Conservation (phyloP, 2,797 vertebrate genomes). For the Clarias platycephalus region DNA sequence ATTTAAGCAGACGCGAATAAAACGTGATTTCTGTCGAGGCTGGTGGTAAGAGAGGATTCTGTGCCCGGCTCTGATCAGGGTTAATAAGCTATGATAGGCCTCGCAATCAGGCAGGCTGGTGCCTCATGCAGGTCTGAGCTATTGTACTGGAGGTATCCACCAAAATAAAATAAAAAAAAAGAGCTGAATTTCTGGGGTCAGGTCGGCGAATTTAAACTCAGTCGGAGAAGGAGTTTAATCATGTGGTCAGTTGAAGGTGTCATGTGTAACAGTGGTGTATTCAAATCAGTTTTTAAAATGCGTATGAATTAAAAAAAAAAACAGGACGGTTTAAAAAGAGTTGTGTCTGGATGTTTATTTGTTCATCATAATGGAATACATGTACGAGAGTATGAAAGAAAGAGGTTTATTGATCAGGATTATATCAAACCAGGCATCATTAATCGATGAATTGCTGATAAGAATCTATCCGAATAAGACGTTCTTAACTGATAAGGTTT, state of each 20-base stretch:
- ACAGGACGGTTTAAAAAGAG: neutral
- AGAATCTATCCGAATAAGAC: too few species aligned
- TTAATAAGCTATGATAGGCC: slow-evolving; percentile 60
- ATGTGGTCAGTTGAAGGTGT: neutral
- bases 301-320: neutral
- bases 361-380: neutral
- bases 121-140: slow-evolving; percentile 32
- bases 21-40: slow-evolving; percentile 49
- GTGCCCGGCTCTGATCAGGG: slow-evolving; percentile 48
- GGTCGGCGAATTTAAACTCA: neutral
- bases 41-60: slow-evolving; percentile 38
- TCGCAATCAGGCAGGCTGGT: slow-evolving; percentile 48
- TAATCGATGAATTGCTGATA: too few species aligned
- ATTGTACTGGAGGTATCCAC: neutral
- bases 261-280: neutral
- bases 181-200: neutral
- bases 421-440: neutral
- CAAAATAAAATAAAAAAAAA: neutral
- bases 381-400: too few species aligned
- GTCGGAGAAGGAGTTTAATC: neutral
- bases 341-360: neutral
- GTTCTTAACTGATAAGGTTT: too few species aligned
- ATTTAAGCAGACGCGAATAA: slow-evolving; percentile 60
- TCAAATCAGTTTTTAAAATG: neutral
- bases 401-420: neutral